These are phyloP conservation scores for Ploceus nigricollis DNA, from an alignment of 2,113 vertebrate species.

Conservation along the genomic window DNA sequence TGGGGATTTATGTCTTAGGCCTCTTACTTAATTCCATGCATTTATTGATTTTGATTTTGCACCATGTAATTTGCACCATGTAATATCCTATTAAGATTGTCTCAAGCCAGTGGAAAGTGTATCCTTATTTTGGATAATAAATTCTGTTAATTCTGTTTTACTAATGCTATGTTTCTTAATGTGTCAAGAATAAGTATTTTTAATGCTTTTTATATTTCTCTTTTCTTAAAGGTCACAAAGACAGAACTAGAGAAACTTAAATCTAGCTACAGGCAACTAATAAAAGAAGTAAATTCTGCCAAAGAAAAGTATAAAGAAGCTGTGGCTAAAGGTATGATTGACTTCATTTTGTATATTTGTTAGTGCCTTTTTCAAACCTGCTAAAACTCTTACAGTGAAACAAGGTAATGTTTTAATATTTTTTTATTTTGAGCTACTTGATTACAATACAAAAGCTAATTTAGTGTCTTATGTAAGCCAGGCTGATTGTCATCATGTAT, in stretches of 20 bases:
- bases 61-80: not conserved
- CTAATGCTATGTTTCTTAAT: not conserved
- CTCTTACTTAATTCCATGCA: not conserved
- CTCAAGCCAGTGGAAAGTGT: not conserved
- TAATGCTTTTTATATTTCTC: not conserved
- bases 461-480: not conserved
- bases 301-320: constrained; percentile 96
- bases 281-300: constrained; percentile 89
- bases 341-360: not conserved
- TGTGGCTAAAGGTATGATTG: constrained; percentile 85
- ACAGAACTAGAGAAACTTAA: constrained; percentile 95
- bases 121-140: not conserved
- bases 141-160: not conserved
- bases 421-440: not conserved
- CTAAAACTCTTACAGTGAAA: not conserved
- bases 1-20: not conserved
- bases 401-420: not conserved
- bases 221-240: constrained; percentile 85
- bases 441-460: not conserved
- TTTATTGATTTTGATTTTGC: not conserved
- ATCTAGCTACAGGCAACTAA: constrained; percentile 87
- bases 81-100: not conserved
- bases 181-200: not conserved
- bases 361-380: not conserved
- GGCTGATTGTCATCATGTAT: not conserved